Percentiles rank a stretch among this genome's conserved stretches.
Conservation (phyloP, 2,888 invertebrate genomes). For the Apamea anceps region DNA sequence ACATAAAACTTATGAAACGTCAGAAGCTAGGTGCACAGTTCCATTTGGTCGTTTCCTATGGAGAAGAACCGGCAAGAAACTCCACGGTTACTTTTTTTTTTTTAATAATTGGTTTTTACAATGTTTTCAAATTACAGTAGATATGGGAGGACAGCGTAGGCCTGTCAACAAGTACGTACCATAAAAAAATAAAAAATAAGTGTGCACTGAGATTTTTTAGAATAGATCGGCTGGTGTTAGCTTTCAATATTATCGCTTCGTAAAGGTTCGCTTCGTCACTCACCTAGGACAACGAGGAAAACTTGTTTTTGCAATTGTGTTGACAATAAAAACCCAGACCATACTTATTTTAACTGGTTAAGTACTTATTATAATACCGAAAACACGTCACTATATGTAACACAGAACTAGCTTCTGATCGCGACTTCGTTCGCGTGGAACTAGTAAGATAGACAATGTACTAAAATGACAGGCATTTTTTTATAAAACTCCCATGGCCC, state of each 20-base stretch:
- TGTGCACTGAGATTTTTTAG: no score
- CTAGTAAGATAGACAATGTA: not conserved
- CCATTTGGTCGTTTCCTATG: no score
- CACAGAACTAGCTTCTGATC: not conserved
- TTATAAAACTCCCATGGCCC: not conserved
- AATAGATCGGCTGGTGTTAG: not conserved
- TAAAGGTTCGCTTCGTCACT: not conserved
- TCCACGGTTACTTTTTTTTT: no score
- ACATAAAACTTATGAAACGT: no score
- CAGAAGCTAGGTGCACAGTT: no score
- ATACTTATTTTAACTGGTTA: not conserved
- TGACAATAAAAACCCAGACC: not conserved
- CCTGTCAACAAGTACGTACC: no score
- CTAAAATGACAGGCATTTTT: not conserved
- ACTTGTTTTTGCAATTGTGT: not conserved
- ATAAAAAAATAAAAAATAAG: no score
- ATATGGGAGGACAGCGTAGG: no score
- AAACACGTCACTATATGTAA: slow-evolving; percentile 15
- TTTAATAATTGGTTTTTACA: no score
- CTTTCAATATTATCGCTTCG: not conserved
- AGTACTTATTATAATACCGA: not conserved
- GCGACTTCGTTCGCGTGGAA: not conserved
- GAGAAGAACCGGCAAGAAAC: no score
- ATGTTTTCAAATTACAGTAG: no score
- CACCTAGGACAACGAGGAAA: not conserved